Percentiles rank a stretch among this genome's conserved stretches.
Conservation (phyloP, 2,797 vertebrate species). For the Paramormyrops hopkinsi region DNA sequence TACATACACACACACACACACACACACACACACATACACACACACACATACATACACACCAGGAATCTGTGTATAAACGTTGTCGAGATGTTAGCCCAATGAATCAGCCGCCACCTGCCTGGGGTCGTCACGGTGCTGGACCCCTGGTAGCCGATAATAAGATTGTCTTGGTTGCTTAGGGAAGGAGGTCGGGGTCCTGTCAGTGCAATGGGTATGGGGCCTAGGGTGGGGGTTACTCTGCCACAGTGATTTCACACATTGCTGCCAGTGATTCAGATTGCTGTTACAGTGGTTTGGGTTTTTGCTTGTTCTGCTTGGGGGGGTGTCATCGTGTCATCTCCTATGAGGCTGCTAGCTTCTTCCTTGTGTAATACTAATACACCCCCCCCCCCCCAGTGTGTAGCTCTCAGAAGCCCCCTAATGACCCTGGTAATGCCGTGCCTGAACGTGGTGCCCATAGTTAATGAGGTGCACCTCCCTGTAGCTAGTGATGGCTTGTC, state of each 20-base stretch:
- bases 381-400: background rate
- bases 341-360: background rate
- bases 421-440: background rate
- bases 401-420: background rate
- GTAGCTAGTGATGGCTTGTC: background rate
- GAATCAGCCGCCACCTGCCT: background rate
- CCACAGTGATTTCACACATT: background rate
- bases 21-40: no score
- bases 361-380: background rate
- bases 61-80: background rate
- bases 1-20: no score
- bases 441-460: background rate
- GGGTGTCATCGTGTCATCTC: background rate
- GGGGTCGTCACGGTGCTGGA: background rate
- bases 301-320: background rate
- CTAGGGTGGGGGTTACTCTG: background rate
- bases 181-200: background rate
- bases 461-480: background rate
- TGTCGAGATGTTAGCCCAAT: background rate
- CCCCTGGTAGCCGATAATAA: background rate
- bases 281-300: background rate
- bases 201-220: background rate
- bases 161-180: background rate
- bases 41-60: background rate
- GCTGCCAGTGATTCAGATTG: background rate